These are phyloP conservation scores for Oryzias dopingdopingensis DNA, from an alignment of 2,797 vertebrate genomes.

Conservation along the genomic window DNA sequence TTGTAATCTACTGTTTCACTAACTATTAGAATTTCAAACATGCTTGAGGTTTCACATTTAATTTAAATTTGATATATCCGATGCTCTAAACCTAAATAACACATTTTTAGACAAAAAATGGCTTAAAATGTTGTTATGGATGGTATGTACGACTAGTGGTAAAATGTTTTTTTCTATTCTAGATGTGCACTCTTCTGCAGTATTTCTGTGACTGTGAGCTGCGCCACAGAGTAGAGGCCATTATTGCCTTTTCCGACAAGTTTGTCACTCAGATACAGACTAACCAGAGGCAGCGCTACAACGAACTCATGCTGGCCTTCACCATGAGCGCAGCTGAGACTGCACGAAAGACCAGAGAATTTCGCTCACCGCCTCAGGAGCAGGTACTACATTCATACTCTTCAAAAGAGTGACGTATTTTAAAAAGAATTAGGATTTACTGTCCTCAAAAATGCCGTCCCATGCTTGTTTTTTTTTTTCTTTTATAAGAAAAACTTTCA, in stretches of 20 bases:
- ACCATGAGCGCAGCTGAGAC: constrained; percentile 93
- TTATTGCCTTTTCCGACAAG: constrained; percentile 87
- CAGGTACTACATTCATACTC: constrained; percentile 74
- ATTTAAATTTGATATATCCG: too few species aligned
- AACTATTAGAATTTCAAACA: too few species aligned
- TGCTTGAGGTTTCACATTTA: too few species aligned
- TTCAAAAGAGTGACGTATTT: neutral
- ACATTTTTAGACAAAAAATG: too few species aligned
- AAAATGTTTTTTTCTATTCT: neutral
- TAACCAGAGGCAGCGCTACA: constrained; percentile 88
- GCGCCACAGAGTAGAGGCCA: constrained; percentile 91
- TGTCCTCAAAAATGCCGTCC: too few species aligned
- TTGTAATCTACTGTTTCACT: too few species aligned
- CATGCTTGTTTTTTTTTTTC: too few species aligned
- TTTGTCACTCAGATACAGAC: constrained; percentile 87
- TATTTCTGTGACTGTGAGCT: constrained; percentile 96
- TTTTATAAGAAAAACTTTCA: too few species aligned
- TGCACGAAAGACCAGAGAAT: constrained; percentile 89
- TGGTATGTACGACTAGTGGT: too few species aligned
- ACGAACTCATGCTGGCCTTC: constrained; percentile 86
- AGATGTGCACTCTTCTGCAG: constrained; percentile 95
- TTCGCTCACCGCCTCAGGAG: constrained; percentile 92
- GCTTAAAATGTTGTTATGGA: too few species aligned
- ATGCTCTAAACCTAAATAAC: too few species aligned
- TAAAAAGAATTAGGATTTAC: neutral